Conservation (phyloP, 1,140 invertebrate species). For the Trialeurodes vaporariorum region DNA sequence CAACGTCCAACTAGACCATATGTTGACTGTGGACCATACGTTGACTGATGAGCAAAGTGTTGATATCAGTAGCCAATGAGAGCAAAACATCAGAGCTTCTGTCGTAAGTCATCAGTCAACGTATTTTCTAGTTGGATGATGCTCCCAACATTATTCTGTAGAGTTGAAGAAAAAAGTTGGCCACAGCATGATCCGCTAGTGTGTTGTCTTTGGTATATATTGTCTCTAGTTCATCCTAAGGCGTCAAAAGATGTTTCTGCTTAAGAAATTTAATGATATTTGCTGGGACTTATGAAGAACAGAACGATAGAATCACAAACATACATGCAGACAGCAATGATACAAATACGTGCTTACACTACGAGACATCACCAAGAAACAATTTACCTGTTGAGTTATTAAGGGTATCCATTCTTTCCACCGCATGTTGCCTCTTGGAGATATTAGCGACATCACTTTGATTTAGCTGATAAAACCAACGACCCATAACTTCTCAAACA, state of each 20-base stretch:
- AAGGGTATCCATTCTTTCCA: slow-evolving; percentile 31
- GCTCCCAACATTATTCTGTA: too few species aligned
- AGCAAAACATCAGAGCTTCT: too few species aligned
- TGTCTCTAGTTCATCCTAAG: not conserved
- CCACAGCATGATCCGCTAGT: too few species aligned
- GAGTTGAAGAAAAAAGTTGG: too few species aligned
- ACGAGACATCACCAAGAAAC: too few species aligned
- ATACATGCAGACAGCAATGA: not conserved
- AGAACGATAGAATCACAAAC: not conserved
- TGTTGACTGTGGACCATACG: too few species aligned
- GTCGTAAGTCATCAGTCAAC: too few species aligned
- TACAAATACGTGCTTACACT: too few species aligned
- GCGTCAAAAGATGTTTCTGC: not conserved
- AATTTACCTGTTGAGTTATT: slow-evolving; percentile 27
- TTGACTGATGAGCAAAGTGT: too few species aligned
- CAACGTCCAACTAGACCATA: too few species aligned
- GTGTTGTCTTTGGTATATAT: not conserved
- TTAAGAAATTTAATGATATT: not conserved
- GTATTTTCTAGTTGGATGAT: too few species aligned
- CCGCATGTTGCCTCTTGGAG: slow-evolving; percentile 13
- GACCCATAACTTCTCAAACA: not conserved
- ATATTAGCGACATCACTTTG: not conserved
- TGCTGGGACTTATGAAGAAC: not conserved
- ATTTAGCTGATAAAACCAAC: not conserved
- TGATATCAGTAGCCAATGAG: too few species aligned